phyloP scores from a whole-genome alignment of 2,113 vertebrate species.

The Dicaeum eximium region DNA sequence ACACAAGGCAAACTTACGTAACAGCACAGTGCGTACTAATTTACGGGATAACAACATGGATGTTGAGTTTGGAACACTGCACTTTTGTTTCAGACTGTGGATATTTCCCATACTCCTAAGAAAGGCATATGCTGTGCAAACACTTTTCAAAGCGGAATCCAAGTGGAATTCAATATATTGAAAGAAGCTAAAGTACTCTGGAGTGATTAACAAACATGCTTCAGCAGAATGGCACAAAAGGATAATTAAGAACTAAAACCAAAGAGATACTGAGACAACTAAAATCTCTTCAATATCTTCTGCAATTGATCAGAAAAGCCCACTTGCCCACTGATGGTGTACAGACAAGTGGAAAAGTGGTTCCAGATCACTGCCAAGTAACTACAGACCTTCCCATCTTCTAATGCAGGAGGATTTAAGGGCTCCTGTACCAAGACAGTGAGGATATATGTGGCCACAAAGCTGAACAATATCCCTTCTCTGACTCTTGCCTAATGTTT shows the following conservation, averaged over 20 bases:
- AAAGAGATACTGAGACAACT: background rate
- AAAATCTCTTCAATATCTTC: background rate
- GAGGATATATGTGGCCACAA: background rate
- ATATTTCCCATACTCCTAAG: constrained; percentile 21
- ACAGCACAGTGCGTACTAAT: background rate
- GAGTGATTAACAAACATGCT: background rate
- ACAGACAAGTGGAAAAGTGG: background rate
- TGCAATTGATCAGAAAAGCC: background rate
- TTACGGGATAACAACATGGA: background rate
- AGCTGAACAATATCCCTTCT: background rate
- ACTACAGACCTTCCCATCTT: background rate
- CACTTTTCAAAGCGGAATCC: constrained; percentile 3
- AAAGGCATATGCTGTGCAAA: background rate
- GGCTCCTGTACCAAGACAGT: background rate
- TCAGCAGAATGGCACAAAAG: background rate
- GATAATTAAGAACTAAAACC: constrained; percentile 10
- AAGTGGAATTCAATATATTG: constrained; percentile 45
- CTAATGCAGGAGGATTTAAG: background rate
- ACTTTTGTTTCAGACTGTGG: constrained; percentile 23
- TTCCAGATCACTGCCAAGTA: background rate
- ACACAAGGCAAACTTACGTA: constrained; percentile 24
- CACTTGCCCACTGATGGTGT: background rate
- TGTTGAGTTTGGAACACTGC: background rate
- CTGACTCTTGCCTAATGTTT: background rate
- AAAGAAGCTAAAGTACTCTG: constrained; percentile 15